These are phyloP conservation scores for Volucella bombylans DNA, from an alignment of 2,888 invertebrate species.

Conservation along the genomic window DNA sequence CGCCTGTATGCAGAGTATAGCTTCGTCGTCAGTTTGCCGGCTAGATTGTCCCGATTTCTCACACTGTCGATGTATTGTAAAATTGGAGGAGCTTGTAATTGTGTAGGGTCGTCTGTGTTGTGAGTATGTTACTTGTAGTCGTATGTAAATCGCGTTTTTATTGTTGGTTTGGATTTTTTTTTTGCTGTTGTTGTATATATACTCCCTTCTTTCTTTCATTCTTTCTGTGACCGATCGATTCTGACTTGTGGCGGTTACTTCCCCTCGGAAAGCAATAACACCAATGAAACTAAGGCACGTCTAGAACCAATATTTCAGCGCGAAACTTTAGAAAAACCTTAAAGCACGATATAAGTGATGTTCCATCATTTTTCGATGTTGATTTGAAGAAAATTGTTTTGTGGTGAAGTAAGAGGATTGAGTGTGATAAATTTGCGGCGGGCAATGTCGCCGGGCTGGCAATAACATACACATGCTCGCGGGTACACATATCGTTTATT, in stretches of 20 bases:
- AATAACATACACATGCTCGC: too few relatives aligned
- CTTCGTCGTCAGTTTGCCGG: constrained; percentile 29
- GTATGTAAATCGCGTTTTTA: not conserved
- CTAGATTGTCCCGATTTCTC: constrained; percentile 32
- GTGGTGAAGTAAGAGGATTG: constrained; percentile 24
- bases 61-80: constrained; percentile 7
- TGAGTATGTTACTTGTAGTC: constrained; percentile 33
- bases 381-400: constrained; percentile 5
- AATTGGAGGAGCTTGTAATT: constrained; percentile 11
- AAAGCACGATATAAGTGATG: constrained; percentile 7
- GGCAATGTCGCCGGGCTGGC: not conserved
- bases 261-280: not conserved
- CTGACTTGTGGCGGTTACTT: constrained; percentile 28
- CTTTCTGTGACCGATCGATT: constrained; percentile 46
- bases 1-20: constrained; percentile 15
- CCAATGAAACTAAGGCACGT: not conserved
- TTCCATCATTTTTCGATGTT: not conserved
- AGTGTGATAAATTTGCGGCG: constrained; percentile 22
- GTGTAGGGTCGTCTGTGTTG: not conserved
- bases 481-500: too few relatives aligned
- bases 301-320: not conserved
- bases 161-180: not conserved
- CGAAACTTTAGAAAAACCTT: constrained; percentile 25
- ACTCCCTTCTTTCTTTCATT: not conserved
- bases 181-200: not conserved